Conservation (phyloP, 2,888 invertebrate genomes). For the Euclidia mi region DNA sequence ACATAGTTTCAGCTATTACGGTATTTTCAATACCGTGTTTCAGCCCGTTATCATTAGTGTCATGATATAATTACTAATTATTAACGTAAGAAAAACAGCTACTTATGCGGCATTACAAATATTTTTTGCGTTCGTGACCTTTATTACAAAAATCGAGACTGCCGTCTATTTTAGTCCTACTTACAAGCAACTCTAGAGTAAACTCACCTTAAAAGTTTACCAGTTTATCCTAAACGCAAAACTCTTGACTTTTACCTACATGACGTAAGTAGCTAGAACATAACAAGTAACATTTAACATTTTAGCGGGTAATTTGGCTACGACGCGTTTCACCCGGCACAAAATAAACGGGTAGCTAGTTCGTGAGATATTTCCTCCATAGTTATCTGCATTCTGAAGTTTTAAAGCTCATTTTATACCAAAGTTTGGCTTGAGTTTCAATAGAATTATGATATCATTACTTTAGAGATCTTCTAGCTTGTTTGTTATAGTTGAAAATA, state of each 20-base stretch:
- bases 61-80: no score
- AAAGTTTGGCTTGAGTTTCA: constrained; percentile 12
- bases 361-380: constrained; percentile 30
- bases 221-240: constrained; percentile 27
- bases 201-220: not conserved
- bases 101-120: no score
- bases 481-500: constrained; percentile 1
- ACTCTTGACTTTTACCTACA: constrained; percentile 24
- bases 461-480: constrained; percentile 2
- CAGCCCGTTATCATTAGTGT: no score
- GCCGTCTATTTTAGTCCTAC: no score
- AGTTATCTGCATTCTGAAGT: constrained; percentile 30
- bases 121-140: no score
- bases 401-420: constrained; percentile 32
- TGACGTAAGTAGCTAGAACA: constrained; percentile 21
- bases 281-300: constrained; percentile 75
- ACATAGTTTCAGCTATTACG: no score
- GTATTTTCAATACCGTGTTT: no score
- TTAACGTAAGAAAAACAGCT: no score
- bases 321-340: constrained; percentile 62
- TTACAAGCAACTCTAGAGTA: no score
- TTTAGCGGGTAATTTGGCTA: constrained; percentile 82
- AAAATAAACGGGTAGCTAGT: constrained; percentile 61
- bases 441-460: constrained; percentile 17
- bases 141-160: no score